Conservation (phyloP, 2,113 vertebrate genomes). For the Corythornis madagascariensis region DNA sequence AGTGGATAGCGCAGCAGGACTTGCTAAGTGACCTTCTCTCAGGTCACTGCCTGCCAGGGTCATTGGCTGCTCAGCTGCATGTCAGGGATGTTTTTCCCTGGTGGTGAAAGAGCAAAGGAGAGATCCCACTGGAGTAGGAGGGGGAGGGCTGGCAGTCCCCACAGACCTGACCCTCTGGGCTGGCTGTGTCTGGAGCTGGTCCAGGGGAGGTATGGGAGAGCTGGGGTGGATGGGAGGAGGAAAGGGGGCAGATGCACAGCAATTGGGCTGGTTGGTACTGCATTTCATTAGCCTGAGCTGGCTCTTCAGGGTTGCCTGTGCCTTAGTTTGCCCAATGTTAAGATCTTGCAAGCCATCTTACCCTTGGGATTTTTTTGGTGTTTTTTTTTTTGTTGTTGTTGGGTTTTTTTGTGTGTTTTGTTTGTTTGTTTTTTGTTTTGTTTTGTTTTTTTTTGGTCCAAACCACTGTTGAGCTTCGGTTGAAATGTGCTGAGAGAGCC, state of each 20-base stretch:
- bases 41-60: slow-evolving; percentile 64
- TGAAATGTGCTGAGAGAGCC: background rate
- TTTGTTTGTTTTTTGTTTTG: too few relatives aligned
- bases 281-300: background rate
- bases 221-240: background rate
- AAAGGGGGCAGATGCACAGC: rapidly evolving
- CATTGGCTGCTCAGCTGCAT: slow-evolving; percentile 50
- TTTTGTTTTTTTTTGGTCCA: background rate
- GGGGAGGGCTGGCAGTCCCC: background rate
- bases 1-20: slow-evolving; percentile 35
- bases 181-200: background rate
- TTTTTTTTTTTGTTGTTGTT: too few relatives aligned
- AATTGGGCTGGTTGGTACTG: rapidly evolving
- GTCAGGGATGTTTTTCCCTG: slow-evolving; percentile 25
- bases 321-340: background rate
- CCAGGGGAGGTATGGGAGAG: background rate
- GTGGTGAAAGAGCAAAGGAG: slow-evolving; percentile 36
- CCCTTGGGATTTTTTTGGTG: too few relatives aligned
- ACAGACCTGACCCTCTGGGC: rapidly evolving
- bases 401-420: too few relatives aligned
- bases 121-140: background rate
- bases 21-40: slow-evolving; percentile 37
- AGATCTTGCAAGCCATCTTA: background rate
- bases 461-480: rapidly evolving
- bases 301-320: background rate